Evolutionary conservation across 2,113 vertebrate genomes (phyloP), one percentile per base, ranked within the genome.

Genomic region (Catharus fuscescens): DNA sequence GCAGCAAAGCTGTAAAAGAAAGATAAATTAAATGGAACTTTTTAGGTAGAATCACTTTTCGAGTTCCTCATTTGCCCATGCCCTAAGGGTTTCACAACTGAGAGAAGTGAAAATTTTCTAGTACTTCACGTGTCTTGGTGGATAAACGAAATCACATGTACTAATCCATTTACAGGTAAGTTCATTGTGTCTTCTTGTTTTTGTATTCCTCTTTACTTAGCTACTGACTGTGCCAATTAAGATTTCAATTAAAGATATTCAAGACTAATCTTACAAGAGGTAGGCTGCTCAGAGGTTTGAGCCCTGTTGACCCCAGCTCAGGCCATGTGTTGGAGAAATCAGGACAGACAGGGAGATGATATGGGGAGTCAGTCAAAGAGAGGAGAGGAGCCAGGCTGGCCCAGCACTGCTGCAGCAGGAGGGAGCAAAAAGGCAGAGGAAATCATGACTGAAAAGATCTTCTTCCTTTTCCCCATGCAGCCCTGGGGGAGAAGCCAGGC

Each of bases 271-370:
- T 69, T 72, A 17, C 7, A 40, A 57, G 7, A 82, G 20, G 8
- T 23, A 79, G 28, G 12, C 18, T 80, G 18, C 40, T 72, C 11
- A 5, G 40, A 78, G 29, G 23, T n/a, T 92, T 80, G 23, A 82
- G 61, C 7, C 13, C 25, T 64, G 23, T 3, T 38, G 42, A 53
- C 18, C 20, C 20, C 24, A 80, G 29, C 25, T 92, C 25, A 77
- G 1, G 1, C 1, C 42, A 6, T 0, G 2, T 21, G 13, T 56
- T 47, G 23, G 14, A 85, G 12, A 48, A 74, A 38, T 36, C 5
- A 56, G 29, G 17, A 73, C 31, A 70, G 44, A 29, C 8, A 44
- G 44, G 25, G 71, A 31, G 23, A 60, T 14, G 12, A 31, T 62
- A 52, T 15, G 9, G 8, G 18, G 4, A 62, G 8, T 34, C 20